phyloP scores from a whole-genome alignment of 2,888 invertebrate genomes.

The Balanococcus diminutus region DNA sequence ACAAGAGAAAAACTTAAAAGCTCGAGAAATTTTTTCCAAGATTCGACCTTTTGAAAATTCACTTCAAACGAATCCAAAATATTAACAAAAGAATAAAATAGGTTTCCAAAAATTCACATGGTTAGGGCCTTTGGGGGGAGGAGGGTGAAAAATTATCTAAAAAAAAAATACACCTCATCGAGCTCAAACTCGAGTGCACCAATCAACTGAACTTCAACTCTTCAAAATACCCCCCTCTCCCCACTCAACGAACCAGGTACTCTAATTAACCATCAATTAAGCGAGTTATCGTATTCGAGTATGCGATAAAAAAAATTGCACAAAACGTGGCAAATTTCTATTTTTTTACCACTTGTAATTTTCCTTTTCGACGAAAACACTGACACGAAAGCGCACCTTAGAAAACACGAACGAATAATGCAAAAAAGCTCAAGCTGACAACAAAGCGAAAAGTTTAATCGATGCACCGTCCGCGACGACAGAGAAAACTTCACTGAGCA shows the following conservation, averaged over 20 bases:
- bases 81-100: background rate
- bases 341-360: background rate
- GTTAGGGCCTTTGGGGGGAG: no score
- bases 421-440: background rate
- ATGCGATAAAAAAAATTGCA: background rate
- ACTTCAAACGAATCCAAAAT: background rate
- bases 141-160: background rate
- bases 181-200: background rate
- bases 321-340: background rate
- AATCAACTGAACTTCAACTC: background rate
- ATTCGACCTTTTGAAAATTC: background rate
- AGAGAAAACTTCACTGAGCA: background rate
- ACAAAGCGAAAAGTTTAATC: background rate
- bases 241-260: background rate
- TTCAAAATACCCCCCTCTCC: background rate
- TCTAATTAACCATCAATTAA: background rate
- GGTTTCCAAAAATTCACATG: background rate
- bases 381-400: background rate
- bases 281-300: background rate
- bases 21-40: background rate
- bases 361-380: background rate
- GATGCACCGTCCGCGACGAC: background rate
- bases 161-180: background rate
- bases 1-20: background rate
- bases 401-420: background rate